Evolutionary conservation across 2,888 invertebrate genomes (phyloP).

Genomic region (Mycalesis mineus): DNA sequence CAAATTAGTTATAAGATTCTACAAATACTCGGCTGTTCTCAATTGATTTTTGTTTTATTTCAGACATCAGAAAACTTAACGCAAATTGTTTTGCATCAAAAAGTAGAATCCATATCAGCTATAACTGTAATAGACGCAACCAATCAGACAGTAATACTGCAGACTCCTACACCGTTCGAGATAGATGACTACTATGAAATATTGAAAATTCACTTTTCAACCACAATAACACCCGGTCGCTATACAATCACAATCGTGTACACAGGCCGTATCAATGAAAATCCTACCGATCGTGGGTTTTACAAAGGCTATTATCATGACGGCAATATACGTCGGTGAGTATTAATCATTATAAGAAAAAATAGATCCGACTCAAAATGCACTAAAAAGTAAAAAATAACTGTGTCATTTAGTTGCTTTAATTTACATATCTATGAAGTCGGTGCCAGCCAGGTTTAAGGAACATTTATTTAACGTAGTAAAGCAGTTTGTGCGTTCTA

Average conservation of each 20-base stretch:
- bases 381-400: too few species aligned
- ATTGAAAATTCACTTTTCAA: slow-evolving; percentile 51
- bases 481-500: too few species aligned
- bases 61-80: slow-evolving; percentile 52
- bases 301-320: slow-evolving; percentile 64
- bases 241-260: slow-evolving; percentile 55
- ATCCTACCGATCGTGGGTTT: slow-evolving; percentile 65
- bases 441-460: too few species aligned
- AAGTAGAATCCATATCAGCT: slow-evolving; percentile 49
- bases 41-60: slow-evolving; percentile 17
- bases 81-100: slow-evolving; percentile 65
- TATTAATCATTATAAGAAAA: too few species aligned
- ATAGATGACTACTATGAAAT: slow-evolving; percentile 56
- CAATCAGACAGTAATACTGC: slow-evolving; percentile 40
- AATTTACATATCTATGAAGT: too few species aligned
- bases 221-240: slow-evolving; percentile 42
- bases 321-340: slow-evolving; percentile 47
- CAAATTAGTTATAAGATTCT: too few species aligned
- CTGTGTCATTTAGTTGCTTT: too few species aligned
- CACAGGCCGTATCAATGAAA: slow-evolving; percentile 54
- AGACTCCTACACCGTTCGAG: slow-evolving; percentile 43
- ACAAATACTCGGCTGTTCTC: too few species aligned
- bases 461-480: too few species aligned
- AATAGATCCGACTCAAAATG: too few species aligned
- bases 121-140: slow-evolving; percentile 41